A percentile compares a stretch with the other conserved stretches of the same genome.
These are phyloP conservation scores for Papilio demoleus DNA, from an alignment of 2,888 invertebrate genomes.

Conservation along the genomic window DNA sequence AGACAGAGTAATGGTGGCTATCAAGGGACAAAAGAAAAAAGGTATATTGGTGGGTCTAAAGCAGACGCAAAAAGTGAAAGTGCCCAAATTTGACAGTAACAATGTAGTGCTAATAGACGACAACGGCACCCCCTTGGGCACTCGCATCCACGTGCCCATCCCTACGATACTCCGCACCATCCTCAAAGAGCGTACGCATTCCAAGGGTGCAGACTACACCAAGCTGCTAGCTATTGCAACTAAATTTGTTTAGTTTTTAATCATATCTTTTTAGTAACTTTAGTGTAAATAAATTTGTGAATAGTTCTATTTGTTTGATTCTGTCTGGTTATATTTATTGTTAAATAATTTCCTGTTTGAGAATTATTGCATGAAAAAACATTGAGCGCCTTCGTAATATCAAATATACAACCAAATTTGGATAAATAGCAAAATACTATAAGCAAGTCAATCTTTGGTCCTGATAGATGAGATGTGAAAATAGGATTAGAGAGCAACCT, in stretches of 20 bases:
- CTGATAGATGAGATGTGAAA: too few species aligned
- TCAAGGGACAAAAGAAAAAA: slow-evolving; percentile 97
- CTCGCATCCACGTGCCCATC: slow-evolving; percentile 96
- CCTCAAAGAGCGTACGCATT: slow-evolving; percentile 90
- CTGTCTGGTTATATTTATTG: not conserved
- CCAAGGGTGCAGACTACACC: slow-evolving; percentile 95
- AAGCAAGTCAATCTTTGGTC: too few species aligned
- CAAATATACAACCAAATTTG: too few species aligned
- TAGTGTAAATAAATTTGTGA: slow-evolving; percentile 40
- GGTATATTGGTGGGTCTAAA: slow-evolving; percentile 92
- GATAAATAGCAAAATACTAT: too few species aligned
- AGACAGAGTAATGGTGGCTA: slow-evolving; percentile 95
- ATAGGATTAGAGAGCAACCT: too few species aligned
- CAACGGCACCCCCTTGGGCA: slow-evolving; percentile 96
- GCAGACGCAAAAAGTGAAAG: slow-evolving; percentile 90
- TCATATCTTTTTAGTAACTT: slow-evolving; percentile 31
- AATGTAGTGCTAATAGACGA: slow-evolving; percentile 98
- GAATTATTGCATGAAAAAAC: too few species aligned
- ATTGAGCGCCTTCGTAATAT: too few species aligned
- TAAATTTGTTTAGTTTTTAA: slow-evolving; percentile 87
- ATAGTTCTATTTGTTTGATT: slow-evolving; percentile 19
- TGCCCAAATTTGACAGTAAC: slow-evolving; percentile 97
- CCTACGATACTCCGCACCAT: slow-evolving; percentile 94
- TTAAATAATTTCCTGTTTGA: too few species aligned
- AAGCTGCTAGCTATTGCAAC: slow-evolving; percentile 96